Evolutionary conservation across 2,888 invertebrate genomes (phyloP).

Genomic region (Ochropacha duplaris): DNA sequence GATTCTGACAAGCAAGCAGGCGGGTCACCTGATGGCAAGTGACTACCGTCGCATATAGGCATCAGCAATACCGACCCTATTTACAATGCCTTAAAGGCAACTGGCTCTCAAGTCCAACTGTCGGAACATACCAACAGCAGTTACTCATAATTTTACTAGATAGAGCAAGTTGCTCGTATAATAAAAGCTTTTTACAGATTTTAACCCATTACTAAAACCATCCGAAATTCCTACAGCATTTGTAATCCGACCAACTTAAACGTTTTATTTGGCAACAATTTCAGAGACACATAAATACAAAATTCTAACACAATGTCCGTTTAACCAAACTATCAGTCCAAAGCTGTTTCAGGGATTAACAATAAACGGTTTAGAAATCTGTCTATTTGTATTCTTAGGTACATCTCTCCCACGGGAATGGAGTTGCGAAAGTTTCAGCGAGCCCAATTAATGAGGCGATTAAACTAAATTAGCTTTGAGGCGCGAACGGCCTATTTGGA

Average conservation of each 20-base stretch:
- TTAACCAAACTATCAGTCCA: constrained; percentile 19
- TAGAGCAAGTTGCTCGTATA: not conserved
- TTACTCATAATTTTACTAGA: not conserved
- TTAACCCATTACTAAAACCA: not conserved
- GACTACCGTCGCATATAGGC: too few relatives aligned
- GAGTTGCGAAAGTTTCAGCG: constrained; percentile 65
- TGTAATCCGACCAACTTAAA: not conserved
- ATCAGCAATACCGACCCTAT: too few relatives aligned
- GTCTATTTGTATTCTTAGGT: constrained; percentile 61
- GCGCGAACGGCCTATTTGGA: constrained; percentile 59
- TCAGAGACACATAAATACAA: constrained; percentile 1
- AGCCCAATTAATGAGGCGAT: constrained; percentile 76
- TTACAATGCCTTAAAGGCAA: too few relatives aligned
- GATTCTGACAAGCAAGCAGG: too few relatives aligned
- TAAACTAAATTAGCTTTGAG: constrained; percentile 72
- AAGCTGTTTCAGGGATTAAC: constrained; percentile 31
- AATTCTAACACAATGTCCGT: constrained; percentile 19
- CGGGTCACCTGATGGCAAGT: too few relatives aligned
- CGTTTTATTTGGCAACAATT: not conserved
- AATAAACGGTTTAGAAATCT: constrained; percentile 41
- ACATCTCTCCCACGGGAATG: constrained; percentile 52
- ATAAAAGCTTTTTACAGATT: not conserved
- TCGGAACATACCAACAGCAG: too few relatives aligned
- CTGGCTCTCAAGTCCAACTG: too few relatives aligned
- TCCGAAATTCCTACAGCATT: not conserved